phyloP scores from a whole-genome alignment of 2,797 vertebrate genomes.

The Crenichthys baileyi region DNA sequence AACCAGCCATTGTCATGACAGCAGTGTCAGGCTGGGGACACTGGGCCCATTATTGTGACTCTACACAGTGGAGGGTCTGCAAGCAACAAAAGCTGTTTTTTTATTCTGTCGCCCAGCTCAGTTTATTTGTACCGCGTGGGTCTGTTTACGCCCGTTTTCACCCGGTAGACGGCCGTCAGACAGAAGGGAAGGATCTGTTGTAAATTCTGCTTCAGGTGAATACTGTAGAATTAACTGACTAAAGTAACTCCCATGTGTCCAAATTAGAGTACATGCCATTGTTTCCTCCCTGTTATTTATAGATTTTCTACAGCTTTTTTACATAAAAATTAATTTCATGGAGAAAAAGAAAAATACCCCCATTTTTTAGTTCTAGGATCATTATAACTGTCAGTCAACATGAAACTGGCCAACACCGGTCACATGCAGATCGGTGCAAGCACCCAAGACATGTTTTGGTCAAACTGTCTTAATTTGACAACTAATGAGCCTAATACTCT shows the following conservation, averaged over 20 bases:
- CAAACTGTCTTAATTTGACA: not conserved
- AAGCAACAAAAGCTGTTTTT: constrained; percentile 68
- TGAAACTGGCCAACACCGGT: not conserved
- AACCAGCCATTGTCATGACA: constrained; percentile 73
- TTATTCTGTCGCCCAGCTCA: constrained; percentile 35
- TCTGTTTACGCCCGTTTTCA: constrained; percentile 46
- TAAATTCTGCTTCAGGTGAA: not conserved
- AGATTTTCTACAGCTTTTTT: not conserved
- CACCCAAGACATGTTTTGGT: not conserved
- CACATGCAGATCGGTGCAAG: not conserved
- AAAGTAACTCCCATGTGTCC: not conserved
- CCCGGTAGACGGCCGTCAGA: constrained; percentile 21
- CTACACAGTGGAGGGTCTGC: constrained; percentile 53
- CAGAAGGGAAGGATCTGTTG: constrained; percentile 7
- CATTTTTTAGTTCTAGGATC: not conserved
- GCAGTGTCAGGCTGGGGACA: constrained; percentile 72
- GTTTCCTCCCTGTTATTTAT: not conserved
- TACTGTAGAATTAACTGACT: not conserved
- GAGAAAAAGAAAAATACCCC: not conserved
- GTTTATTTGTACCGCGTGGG: constrained; percentile 46
- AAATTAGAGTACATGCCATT: not conserved
- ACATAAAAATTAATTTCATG: not conserved
- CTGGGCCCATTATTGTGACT: constrained; percentile 71
- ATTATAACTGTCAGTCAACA: not conserved
- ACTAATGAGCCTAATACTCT: not conserved